Evolutionary conservation across 2,888 invertebrate genomes (phyloP), one percentile per base, ranked within the genome.

Genomic region (Ormia ochracea): DNA sequence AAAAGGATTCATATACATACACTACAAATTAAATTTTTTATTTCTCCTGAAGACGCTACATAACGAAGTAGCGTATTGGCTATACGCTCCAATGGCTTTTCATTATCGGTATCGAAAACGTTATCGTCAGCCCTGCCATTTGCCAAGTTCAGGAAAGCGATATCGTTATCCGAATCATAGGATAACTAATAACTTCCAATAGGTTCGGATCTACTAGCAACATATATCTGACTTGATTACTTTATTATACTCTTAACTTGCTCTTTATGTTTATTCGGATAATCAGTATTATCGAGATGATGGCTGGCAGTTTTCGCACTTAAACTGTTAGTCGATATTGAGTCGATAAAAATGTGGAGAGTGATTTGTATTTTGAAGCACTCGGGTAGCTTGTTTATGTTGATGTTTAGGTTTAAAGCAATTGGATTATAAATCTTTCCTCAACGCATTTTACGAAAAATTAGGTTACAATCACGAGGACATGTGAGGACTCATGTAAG

Each of bases 401-500:
- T 96, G 96, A 86, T 96, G 96, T 86, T 94, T 93, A 17, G 95
- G 94, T 89, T 96, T 96, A 91, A 96, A 96, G 89, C 96, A 97
- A 90, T 96, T 96, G 63, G 96, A 96, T 90, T 96, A 97, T 85
- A 96, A 93, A 88, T 97, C 96, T 88, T 96, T 96, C 90, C 96
- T 96, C 96, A 96, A 97, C 66, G 96, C 96, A 89, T 97, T 96
- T 90, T 96, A 96, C 85, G 96, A 95, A 90, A 97, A 97, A 87
- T 94, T 94, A 90, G 94, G 94, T 91, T 96, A 97, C 87, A 95
- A 95, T 84, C 95, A 94, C 36, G 85, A 85, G 78, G 89, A 88
- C 83, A 83, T 83, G n/a, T n/a, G n/a, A n/a, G n/a, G n/a, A n/a
- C n/a, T n/a, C n/a, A n/a, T n/a, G n/a, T n/a, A n/a, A n/a, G n/a